Percentiles rank a stretch among this genome's conserved stretches.
phyloP scores from a whole-genome alignment of 2,797 vertebrate genomes.

The Sebastes iracundus region DNA sequence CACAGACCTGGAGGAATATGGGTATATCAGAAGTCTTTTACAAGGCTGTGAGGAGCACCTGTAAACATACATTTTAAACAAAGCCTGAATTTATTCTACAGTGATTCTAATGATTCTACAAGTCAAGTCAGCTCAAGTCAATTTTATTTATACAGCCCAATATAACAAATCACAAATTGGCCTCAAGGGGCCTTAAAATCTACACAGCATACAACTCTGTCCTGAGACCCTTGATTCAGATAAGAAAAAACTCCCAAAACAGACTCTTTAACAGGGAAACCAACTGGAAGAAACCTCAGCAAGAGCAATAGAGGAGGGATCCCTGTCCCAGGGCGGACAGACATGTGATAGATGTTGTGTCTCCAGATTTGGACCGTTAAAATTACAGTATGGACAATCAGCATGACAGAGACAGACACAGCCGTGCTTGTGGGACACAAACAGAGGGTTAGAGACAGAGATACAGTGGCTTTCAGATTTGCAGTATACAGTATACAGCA shows the following conservation, averaged over 20 bases:
- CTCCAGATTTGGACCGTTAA: neutral
- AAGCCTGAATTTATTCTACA: neutral
- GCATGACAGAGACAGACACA: neutral
- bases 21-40: neutral
- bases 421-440: neutral
- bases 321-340: neutral
- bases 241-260: neutral
- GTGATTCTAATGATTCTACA: too few species aligned
- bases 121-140: neutral
- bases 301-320: neutral
- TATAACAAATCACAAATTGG: neutral
- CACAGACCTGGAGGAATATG: neutral
- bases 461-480: neutral
- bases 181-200: neutral
- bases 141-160: neutral
- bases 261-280: neutral
- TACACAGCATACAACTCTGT: neutral
- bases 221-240: neutral
- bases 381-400: neutral
- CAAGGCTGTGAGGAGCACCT: neutral
- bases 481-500: neutral
- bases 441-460: neutral
- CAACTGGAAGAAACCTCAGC: neutral
- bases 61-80: neutral
- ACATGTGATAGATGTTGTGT: neutral